Conservation (phyloP, 1,140 invertebrate species). For the Amyelois transitella region DNA sequence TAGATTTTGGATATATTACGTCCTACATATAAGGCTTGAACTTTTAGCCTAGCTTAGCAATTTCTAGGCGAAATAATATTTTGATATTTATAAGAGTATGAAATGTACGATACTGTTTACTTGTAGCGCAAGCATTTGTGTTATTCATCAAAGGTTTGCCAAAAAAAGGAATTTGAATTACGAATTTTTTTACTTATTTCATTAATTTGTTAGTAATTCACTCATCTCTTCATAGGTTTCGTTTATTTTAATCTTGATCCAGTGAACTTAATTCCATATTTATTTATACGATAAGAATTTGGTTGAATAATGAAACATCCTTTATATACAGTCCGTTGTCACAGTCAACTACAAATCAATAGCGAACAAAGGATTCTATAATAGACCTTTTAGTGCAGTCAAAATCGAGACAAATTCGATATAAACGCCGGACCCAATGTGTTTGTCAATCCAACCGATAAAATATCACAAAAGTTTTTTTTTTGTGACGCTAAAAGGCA, state of each 20-base stretch:
- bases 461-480: slow-evolving; percentile 13
- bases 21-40: too few relatives aligned
- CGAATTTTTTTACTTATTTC: too few relatives aligned
- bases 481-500: background rate
- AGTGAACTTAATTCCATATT: background rate
- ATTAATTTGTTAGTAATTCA: too few relatives aligned
- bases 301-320: slow-evolving; percentile 11
- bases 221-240: too few relatives aligned
- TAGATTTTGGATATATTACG: too few relatives aligned
- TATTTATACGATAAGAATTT: background rate
- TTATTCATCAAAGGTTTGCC: too few relatives aligned
- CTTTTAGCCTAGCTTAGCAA: too few relatives aligned
- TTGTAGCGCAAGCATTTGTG: too few relatives aligned
- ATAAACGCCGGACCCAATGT: slow-evolving; percentile 45
- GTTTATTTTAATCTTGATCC: background rate
- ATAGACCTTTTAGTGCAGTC: slow-evolving; percentile 50
- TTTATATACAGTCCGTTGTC: slow-evolving; percentile 11
- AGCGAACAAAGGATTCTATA: slow-evolving; percentile 44
- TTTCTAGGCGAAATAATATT: too few relatives aligned
- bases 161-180: too few relatives aligned
- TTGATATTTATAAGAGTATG: too few relatives aligned
- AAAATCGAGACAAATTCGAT: slow-evolving; percentile 64
- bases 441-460: slow-evolving; percentile 23
- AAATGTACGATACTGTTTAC: too few relatives aligned
- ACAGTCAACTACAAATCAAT: slow-evolving; percentile 36